Base-by-base conservation (phyloP, 2,797 vertebrate species). In the Hippocampus kuda region DNA sequence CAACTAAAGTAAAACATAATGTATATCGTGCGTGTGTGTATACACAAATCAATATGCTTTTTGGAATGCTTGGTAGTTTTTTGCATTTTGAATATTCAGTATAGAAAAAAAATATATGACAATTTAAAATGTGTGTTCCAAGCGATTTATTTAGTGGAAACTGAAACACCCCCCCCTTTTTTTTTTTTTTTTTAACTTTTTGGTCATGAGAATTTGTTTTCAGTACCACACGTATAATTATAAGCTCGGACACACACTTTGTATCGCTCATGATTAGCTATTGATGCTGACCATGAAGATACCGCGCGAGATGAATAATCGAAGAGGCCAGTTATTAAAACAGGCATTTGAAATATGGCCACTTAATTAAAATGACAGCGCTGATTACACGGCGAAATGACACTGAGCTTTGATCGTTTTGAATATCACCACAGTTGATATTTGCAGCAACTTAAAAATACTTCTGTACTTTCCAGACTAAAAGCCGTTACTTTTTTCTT, bases 251-350 rank as follows among this genome's bases (percentile, higher is more conserved):
- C 76, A 77, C 65, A 41, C 44, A 75, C 72, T 80, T 75, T 67
- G 63, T 11, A 11, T 71, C 0, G 6, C 67, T 78, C 42, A 78
- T 77, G 76, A 79, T 78, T 70, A 80, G 70, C 75, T 75, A 75
- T 79, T 82, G 78, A 85, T 80, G 73, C 70, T 61, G 71, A 53
- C 70, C 61, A 66, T 74, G 76, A 71, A 72, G 75, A 75, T 75
- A 61, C 64, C 61, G 63, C 67, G 27, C 71, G 71, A 75, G 67
- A 73, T 27, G 76, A 77, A 77, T 66, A 78, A 72, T 68, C 71
- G 80, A 75, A 76, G 63, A 63, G 61, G 5, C 4, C 16, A 20
- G 54, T 69, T 79, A 76, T 78, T 76, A 67, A 73, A 77, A 74
- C 69, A 38, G 72, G 73, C 75, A 69, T 68, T 77, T 68, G 61